These are phyloP conservation scores for Neotragus moschatus DNA, from an alignment of 2,113 vertebrate species.

Conservation along the genomic window DNA sequence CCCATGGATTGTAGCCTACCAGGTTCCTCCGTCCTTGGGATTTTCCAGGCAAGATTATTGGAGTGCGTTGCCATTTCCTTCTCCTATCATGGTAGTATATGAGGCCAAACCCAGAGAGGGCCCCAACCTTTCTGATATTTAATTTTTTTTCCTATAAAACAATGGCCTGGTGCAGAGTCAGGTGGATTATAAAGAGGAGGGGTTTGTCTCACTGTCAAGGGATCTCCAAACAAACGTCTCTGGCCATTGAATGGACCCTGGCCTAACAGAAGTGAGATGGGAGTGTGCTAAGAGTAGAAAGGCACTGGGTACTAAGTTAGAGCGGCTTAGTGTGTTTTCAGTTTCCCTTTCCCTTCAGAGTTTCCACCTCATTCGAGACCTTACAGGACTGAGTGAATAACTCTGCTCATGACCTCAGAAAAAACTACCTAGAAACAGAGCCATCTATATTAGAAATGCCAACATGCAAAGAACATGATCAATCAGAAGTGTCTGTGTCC, in stretches of 20 bases:
- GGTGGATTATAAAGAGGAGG: not conserved
- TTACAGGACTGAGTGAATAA: not conserved
- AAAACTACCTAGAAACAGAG: not conserved
- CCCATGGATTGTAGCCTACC: not conserved
- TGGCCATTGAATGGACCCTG: not conserved
- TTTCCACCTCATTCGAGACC: not conserved
- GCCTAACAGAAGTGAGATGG: not conserved
- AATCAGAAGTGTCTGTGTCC: not conserved
- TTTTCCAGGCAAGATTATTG: not conserved
- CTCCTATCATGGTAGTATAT: not conserved
- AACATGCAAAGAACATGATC: not conserved
- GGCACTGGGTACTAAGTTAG: not conserved
- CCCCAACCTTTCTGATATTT: not conserved
- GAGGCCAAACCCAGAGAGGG: not conserved
- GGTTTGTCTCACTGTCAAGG: not conserved
- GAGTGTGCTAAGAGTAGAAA: not conserved
- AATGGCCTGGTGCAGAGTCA: not conserved
- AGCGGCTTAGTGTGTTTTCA: not conserved
- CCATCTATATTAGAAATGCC: not conserved
- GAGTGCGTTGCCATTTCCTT: not conserved
- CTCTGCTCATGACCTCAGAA: not conserved
- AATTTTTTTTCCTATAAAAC: not conserved
- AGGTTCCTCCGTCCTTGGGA: rapidly evolving
- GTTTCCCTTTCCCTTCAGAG: not conserved
- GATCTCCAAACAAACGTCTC: not conserved